Evolutionary conservation across 2,888 invertebrate species (phyloP).

Genomic region (Trichogramma evanescens): DNA sequence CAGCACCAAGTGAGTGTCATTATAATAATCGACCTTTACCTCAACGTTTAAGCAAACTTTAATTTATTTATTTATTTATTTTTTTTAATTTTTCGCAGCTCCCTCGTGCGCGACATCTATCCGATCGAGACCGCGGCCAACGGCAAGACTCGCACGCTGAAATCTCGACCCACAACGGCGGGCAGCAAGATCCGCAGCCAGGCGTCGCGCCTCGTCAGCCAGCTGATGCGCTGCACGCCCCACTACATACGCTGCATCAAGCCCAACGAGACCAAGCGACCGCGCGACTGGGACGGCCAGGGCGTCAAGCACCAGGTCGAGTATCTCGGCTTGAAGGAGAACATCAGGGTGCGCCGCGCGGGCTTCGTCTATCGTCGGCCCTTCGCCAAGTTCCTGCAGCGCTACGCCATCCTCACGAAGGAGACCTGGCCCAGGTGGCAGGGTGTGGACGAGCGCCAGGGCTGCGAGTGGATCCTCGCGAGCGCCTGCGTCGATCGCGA

Average conservation of each 20-base stretch:
- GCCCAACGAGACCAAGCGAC: conserved; percentile 62
- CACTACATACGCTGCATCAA: conserved; percentile 67
- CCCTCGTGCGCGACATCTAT: conserved; percentile 55
- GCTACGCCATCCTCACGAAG: conserved; percentile 59
- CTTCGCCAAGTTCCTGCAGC: conserved; percentile 57
- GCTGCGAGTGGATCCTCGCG: conserved; percentile 53
- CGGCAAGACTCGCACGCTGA: conserved; percentile 42
- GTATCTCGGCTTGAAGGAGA: conserved; percentile 62
- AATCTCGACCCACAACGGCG: conserved; percentile 59
- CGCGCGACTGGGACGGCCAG: conserved; percentile 59
- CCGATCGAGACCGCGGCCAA: conserved; percentile 51
- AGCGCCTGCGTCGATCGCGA: conserved; percentile 54
- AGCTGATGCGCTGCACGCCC: conserved; percentile 60
- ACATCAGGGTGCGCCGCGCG: conserved; percentile 60
- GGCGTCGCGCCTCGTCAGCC: conserved; percentile 59
- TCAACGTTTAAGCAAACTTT: neutral
- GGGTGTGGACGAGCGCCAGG: conserved; percentile 49
- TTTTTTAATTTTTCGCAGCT: conserved; percentile 40
- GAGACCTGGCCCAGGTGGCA: conserved; percentile 60
- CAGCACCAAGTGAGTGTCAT: conserved; percentile 52
- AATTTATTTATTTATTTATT: neutral
- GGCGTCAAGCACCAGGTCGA: conserved; percentile 60
- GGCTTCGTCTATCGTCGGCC: conserved; percentile 61
- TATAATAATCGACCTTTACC: neutral
- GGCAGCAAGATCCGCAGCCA: conserved; percentile 61